Evolutionary conservation across 2,797 vertebrate genomes (phyloP).

Genomic region (Ptychadena robeensis): DNA sequence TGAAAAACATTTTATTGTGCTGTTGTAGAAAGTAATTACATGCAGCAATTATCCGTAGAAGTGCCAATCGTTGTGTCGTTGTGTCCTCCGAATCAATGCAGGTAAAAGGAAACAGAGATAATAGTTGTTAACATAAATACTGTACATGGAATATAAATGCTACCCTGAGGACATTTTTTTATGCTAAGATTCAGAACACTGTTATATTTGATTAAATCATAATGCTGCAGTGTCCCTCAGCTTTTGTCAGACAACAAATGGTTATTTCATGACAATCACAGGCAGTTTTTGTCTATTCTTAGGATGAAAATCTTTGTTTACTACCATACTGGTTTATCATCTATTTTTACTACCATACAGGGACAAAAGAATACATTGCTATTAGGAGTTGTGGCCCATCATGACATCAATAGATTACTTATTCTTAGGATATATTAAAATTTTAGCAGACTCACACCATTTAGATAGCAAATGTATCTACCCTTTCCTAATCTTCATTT

Average conservation of each 20-base stretch:
- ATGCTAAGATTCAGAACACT: background rate
- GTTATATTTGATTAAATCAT: background rate
- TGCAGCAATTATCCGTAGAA: constrained; percentile 55
- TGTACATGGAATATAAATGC: background rate
- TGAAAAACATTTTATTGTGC: background rate
- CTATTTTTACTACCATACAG: too few relatives aligned
- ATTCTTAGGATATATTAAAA: too few relatives aligned
- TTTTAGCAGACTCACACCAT: background rate
- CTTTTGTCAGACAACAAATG: background rate
- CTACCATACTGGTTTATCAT: too few relatives aligned
- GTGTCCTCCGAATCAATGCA: constrained; percentile 1
- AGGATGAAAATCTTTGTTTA: too few relatives aligned
- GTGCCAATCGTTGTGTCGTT: constrained; percentile 27
- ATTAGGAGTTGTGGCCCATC: too few relatives aligned
- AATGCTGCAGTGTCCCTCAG: background rate
- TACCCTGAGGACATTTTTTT: background rate
- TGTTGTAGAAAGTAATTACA: constrained; percentile 18
- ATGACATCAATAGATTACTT: too few relatives aligned
- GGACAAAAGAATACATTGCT: too few relatives aligned
- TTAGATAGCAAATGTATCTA: too few relatives aligned
- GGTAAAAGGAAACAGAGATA: background rate
- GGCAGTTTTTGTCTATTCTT: background rate
- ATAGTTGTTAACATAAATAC: constrained; percentile 28
- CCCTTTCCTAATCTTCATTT: background rate
- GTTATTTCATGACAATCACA: background rate